Percentiles rank a stretch among this genome's conserved stretches.
phyloP scores from a whole-genome alignment of 2,888 invertebrate species.

The Caenorhabditis virilis region DNA sequence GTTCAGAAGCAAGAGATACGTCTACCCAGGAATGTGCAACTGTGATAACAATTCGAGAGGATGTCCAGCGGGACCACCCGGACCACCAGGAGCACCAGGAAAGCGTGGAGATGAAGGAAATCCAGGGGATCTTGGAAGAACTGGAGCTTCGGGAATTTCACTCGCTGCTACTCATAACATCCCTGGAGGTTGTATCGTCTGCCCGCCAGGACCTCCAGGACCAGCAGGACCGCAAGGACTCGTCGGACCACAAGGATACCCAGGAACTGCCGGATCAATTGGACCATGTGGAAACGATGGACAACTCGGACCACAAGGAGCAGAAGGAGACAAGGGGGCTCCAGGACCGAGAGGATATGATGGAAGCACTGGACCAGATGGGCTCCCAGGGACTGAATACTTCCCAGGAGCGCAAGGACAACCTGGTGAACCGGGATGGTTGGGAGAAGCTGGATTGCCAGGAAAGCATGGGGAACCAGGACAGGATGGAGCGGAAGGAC shows the following conservation, averaged over 20 bases:
- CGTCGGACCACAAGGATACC: slow-evolving; percentile 39
- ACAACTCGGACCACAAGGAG: slow-evolving; percentile 42
- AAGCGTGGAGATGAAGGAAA: slow-evolving; percentile 45
- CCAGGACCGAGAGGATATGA: slow-evolving; percentile 49
- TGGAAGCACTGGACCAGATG: slow-evolving; percentile 42
- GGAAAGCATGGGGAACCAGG: slow-evolving; percentile 45
- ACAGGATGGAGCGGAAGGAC: slow-evolving; percentile 44
- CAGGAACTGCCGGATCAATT: slow-evolving; percentile 27
- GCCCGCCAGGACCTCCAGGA: slow-evolving; percentile 49
- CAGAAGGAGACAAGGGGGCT: slow-evolving; percentile 38
- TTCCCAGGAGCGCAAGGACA: slow-evolving; percentile 50
- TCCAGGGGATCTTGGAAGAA: slow-evolving; percentile 40
- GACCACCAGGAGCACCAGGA: slow-evolving; percentile 52
- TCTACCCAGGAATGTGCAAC: slow-evolving; percentile 53
- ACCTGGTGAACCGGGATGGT: slow-evolving; percentile 45
- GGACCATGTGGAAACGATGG: slow-evolving; percentile 43
- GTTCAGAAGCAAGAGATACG: slow-evolving; percentile 42
- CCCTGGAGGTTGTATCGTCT: slow-evolving; percentile 53
- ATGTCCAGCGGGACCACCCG: slow-evolving; percentile 56
- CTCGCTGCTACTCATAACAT: slow-evolving; percentile 45
- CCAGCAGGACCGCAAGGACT: slow-evolving; percentile 47
- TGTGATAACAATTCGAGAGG: slow-evolving; percentile 43
- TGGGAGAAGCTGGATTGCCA: slow-evolving; percentile 37
- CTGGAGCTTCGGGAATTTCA: slow-evolving; percentile 49
- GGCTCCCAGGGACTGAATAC: slow-evolving; percentile 44